Base-by-base conservation (phyloP, 35 echinoderm and acorn worm genomes). In the Apostichopus parvimensis region DNA sequence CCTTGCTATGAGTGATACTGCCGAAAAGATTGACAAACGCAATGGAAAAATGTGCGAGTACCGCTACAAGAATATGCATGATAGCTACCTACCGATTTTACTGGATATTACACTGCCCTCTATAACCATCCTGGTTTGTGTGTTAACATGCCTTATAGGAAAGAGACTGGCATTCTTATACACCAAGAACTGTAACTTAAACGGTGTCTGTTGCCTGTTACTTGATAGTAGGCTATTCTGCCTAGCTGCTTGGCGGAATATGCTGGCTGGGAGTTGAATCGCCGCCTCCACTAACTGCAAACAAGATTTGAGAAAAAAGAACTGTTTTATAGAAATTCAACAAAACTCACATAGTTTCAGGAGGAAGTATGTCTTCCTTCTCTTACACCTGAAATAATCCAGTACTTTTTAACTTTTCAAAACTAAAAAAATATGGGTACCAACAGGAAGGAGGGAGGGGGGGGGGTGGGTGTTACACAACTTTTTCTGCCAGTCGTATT, bases 81-180 rank as follows among this genome's bases (percentile, higher is more conserved):
- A 88, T 7, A 45, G 34, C 34, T 14, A 79, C 92, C 62, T 78
- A 98, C 97, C 97, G 83, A 98, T 96, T 80, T 98, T 98, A 85
- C 97, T 96, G 23, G 97, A 94, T 77, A 98, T 95, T 17, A 98
- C 97, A 70, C 91, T 90, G 75, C 92, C 80, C 90, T 79, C 24
- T 91, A 90, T 79, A 11, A 91, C 53, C 88, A 93, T 25, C 91
- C 83, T 73, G 85, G 77, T 22, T 53, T 58, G 56, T 71, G 80
- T n/a, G 76, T 71, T 55, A 77, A 62, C 15, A 65, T 92, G 13
- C 13, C 72, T 5, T 56, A 70, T 91, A 1, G 94, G 97, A 56
- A 98, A 98, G 23, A 98, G 76, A 28, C 79, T 92, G 20, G 92
- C 93, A 83, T 98, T 98, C 87, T 96, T 95, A 62, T 98, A 98